These are phyloP conservation scores for Nothobranchius furzeri DNA, from an alignment of 2,113 vertebrate genomes.

Conservation along the genomic window DNA sequence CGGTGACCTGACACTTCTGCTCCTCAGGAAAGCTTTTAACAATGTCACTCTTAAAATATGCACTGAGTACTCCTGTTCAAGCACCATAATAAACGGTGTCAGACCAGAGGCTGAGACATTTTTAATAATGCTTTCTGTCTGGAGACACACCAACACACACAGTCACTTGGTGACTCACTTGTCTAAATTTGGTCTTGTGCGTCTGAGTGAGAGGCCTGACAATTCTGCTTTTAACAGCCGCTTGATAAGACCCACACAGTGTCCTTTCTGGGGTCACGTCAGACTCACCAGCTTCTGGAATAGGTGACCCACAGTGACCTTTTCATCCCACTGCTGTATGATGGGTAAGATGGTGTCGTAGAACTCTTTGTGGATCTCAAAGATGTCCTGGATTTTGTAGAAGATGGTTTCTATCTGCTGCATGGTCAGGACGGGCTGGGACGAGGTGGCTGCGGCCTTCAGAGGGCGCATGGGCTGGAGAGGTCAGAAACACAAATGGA, in stretches of 20 bases:
- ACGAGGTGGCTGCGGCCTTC: conserved; percentile 94
- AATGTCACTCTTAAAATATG: conserved; percentile 10
- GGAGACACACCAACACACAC: neutral
- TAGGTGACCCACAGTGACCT: conserved; percentile 93
- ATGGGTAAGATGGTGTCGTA: conserved; percentile 91
- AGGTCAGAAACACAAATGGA: neutral
- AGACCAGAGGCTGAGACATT: conserved; percentile 16
- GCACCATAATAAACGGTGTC: conserved; percentile 8
- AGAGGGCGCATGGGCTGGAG: conserved; percentile 94
- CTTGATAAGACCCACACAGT: conserved; percentile 2
- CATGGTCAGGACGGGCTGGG: conserved; percentile 93
- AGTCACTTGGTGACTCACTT: neutral
- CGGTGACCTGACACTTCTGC: no score
- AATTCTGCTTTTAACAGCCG: conserved; percentile 1
- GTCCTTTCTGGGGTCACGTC: neutral
- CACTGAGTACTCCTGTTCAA: conserved; percentile 12
- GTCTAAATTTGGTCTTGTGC: conserved; percentile 29
- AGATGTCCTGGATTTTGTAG: conserved; percentile 98
- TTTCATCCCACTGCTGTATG: conserved; percentile 96
- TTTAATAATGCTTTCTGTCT: conserved; percentile 13
- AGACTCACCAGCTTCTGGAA: conserved; percentile 96
- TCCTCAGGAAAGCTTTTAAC: no score
- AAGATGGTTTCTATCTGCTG: conserved; percentile 98
- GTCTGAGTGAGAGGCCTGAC: conserved; percentile 12
- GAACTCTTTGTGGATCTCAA: conserved; percentile 96